Percentiles rank a stretch among this genome's conserved stretches.
Conservation (phyloP, 2,888 invertebrate species). For the Oxyscelio sp. region DNA sequence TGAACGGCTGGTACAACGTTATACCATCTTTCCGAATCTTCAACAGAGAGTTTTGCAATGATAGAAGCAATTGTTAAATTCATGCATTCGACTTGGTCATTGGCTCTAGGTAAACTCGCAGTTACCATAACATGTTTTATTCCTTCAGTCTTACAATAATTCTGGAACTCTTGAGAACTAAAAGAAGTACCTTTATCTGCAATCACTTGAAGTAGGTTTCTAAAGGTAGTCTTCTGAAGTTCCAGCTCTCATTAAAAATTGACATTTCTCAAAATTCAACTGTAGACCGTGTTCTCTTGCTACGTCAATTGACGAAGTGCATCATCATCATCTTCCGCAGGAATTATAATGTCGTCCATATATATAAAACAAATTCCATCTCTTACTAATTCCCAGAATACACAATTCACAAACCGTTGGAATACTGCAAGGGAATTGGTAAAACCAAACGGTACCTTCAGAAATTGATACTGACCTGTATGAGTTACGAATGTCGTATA, state of each 20-base stretch:
- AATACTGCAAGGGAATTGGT: slow-evolving; percentile 36
- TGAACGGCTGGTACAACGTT: slow-evolving; percentile 75
- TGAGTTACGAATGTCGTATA: slow-evolving; percentile 73
- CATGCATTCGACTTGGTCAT: slow-evolving; percentile 84
- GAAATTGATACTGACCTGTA: slow-evolving; percentile 70
- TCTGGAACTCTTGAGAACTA: slow-evolving; percentile 77
- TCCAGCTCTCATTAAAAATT: no score
- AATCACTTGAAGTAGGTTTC: slow-evolving; percentile 83
- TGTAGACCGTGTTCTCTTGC: no score
- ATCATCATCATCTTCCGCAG: slow-evolving; percentile 12
- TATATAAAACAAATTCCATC: slow-evolving; percentile 2
- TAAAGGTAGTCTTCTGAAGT: slow-evolving; percentile 82
- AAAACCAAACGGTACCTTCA: slow-evolving; percentile 59
- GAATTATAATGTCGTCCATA: slow-evolving; percentile 35
- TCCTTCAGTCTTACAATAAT: slow-evolving; percentile 82
- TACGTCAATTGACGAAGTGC: no score
- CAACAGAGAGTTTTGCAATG: slow-evolving; percentile 81
- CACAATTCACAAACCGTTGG: slow-evolving; percentile 17
- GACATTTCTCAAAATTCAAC: no score
- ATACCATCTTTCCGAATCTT: slow-evolving; percentile 81
- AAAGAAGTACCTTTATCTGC: slow-evolving; percentile 77
- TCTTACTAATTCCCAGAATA: slow-evolving; percentile 11
- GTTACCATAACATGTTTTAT: slow-evolving; percentile 81
- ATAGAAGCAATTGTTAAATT: slow-evolving; percentile 79
- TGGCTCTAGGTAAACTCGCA: slow-evolving; percentile 83